Evolutionary conservation across 30 jellyfish, hydroid and myxozoan genomes (phyloP), one percentile per base, ranked within the genome.

Genomic region (Nemopilema nomurai): DNA sequence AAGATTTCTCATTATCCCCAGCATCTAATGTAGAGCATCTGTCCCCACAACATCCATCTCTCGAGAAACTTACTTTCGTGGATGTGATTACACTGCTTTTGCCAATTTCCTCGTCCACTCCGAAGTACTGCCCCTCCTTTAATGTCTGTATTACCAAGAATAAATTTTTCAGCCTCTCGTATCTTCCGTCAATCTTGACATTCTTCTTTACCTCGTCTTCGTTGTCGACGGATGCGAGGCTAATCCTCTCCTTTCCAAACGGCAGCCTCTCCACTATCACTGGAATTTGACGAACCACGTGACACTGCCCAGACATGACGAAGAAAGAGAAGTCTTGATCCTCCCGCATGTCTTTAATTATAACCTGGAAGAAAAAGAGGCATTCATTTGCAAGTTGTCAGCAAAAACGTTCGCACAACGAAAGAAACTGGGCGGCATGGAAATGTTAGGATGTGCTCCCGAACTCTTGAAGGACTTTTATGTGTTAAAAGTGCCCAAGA

Each of bases 251-350:
- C 29, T 71, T 52, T 1, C 85, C 95, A 68, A 86, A 86, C 31
- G 95, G 95, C 19, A 86, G 89, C 75, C 69, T 76, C 50, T 67
- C 87, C 4, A 77, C 27, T 4, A 74, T 67, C 30, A 74, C 86
- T 24, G 92, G 87, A 13, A 91, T 51, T 68, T 87, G 82, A 13
- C 98, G 98, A 28, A 91, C 96, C 28, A 91, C 96, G 62, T 87
- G 67, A 64, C 96, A 86, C 28, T 81, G 79, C 4, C 98, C 98
- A 28, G 94, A 71, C 80, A 87, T 87, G 76, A 91, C 70, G 69
- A 91, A 91, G 68, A 41, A 86, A 31, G 82, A 80, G 22, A 41
- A 71, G 20, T 86, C 95, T 28, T 74, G 88, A n/a, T 50, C 6
- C 33, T 86, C 80, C 9, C 95, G 88, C 63, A 76, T 29, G 69